Conservation (phyloP, 2,797 vertebrate genomes). For the Hyperoplus immaculatus region DNA sequence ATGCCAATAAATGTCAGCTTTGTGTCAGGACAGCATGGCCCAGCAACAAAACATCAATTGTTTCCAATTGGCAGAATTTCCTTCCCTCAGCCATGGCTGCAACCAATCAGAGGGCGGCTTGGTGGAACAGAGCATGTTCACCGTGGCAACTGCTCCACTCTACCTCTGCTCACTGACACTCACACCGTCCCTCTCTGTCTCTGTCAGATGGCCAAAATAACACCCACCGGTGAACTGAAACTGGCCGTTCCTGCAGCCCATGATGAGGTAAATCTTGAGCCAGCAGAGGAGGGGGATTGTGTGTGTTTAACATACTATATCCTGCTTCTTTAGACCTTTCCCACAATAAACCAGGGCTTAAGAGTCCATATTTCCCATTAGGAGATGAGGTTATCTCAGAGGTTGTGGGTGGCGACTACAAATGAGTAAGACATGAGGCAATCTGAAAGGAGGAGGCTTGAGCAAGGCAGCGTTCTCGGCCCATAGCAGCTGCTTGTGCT, state of each 20-base stretch:
- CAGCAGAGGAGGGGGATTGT: slow-evolving; percentile 11
- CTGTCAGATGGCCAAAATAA: slow-evolving; percentile 70
- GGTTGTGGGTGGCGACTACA: slow-evolving; percentile 47
- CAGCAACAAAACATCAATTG: slow-evolving; percentile 86
- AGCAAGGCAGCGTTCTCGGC: slow-evolving; percentile 40
- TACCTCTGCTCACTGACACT: slow-evolving; percentile 73
- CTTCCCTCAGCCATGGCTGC: slow-evolving; percentile 60
- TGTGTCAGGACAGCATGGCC: slow-evolving; percentile 79
- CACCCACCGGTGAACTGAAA: slow-evolving; percentile 56
- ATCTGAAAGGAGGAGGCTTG: slow-evolving; percentile 35
- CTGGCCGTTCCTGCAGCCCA: slow-evolving; percentile 46
- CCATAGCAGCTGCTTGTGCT: slow-evolving; percentile 73
- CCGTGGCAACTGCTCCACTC: slow-evolving; percentile 83
- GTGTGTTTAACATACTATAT: slow-evolving; percentile 3
- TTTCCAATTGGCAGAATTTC: slow-evolving; percentile 87
- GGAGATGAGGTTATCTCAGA: slow-evolving; percentile 44
- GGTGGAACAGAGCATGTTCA: slow-evolving; percentile 71
- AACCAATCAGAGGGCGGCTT: slow-evolving; percentile 80
- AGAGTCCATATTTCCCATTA: slow-evolving; percentile 7
- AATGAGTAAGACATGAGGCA: slow-evolving; percentile 52
- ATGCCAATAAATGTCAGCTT: slow-evolving; percentile 77
- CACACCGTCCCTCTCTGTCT: slow-evolving; percentile 56
- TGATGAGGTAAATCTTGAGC: slow-evolving; percentile 39
- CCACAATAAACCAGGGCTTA: not conserved
- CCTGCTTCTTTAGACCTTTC: slow-evolving; percentile 7